Base-by-base conservation (phyloP, 1,140 invertebrate species). In the Archegozetes longisetosus region DNA sequence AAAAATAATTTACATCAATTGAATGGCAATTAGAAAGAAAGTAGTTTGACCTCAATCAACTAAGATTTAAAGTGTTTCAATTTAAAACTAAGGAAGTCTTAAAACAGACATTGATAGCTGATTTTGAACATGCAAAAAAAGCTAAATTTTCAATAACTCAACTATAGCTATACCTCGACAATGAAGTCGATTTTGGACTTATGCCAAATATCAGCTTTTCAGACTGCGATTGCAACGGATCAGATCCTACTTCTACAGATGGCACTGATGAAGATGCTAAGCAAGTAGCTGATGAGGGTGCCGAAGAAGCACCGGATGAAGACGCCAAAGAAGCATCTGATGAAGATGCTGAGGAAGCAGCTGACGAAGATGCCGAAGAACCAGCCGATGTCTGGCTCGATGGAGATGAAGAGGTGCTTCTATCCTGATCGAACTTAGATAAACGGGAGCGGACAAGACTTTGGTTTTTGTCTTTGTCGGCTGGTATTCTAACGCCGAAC, bases 211-310 rank as follows among this genome's bases (percentile, higher is more conserved):
- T 47, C 22, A 27, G 26, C 24, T 51, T 49, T 12, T 58, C 3
- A 13, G 14, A 3, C 17, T 32, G 13, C 53, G 25, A 28, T 55
- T 55, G 22, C n/a, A n/a, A 24, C 22, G 3, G 29, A n/a, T 50
- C 23, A 2, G n/a, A 4, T 1, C 9, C 14, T 17, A 12, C 24
- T 2, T 12, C 27, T 4, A 25, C n/a, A 22, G 32, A 56, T 46
- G 27, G 47, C 25, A 20, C 32, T 47, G 32, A 57, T 54, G 53
- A n/a, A 80, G 57, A 14, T 64, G 27, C n/a, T 47, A n/a, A 47
- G 46, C 14, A 47, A 14, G 46, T 14, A 47, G 46, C n/a, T 47
- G 46, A 47, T 47, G 46, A 47, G 14, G 46, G n/a, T 14, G 46
- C 14, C n/a, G 46, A 47, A 47, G 46, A 47, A 47, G 46, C 14